Evolutionary conservation across 2,113 vertebrate genomes (phyloP).

Genomic region (Platanista minor): DNA sequence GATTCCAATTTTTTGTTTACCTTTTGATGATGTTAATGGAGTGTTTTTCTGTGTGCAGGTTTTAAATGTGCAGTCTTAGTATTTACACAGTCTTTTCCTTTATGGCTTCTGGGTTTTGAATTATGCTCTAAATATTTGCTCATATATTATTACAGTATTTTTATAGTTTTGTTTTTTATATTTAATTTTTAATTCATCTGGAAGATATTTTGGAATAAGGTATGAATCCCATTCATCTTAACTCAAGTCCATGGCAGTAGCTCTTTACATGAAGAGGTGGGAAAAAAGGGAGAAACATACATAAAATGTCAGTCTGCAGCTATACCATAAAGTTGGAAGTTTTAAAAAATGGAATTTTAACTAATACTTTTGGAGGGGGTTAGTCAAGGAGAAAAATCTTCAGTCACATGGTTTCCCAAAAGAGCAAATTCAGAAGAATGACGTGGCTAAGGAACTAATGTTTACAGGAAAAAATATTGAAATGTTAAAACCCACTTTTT

Average conservation of each 20-base stretch:
- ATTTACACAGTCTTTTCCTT: background rate
- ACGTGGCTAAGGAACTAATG: background rate
- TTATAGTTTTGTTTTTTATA: background rate
- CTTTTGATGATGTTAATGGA: background rate
- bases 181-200: background rate
- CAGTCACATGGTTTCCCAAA: background rate
- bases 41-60: background rate
- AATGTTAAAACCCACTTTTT: background rate
- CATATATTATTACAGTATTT: background rate
- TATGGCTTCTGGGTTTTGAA: background rate
- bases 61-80: background rate
- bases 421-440: conserved; percentile 3
- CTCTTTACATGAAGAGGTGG: background rate
- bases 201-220: background rate
- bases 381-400: background rate
- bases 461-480: background rate
- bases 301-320: background rate
- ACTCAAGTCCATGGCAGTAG: background rate
- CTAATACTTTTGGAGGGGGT: background rate
- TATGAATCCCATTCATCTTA: background rate
- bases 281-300: background rate
- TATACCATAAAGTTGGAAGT: background rate
- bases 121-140: background rate
- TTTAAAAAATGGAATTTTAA: background rate
- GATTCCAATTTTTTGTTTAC: background rate